Conservation (phyloP, 2,797 vertebrate species). For the Leuciscus waleckii region DNA sequence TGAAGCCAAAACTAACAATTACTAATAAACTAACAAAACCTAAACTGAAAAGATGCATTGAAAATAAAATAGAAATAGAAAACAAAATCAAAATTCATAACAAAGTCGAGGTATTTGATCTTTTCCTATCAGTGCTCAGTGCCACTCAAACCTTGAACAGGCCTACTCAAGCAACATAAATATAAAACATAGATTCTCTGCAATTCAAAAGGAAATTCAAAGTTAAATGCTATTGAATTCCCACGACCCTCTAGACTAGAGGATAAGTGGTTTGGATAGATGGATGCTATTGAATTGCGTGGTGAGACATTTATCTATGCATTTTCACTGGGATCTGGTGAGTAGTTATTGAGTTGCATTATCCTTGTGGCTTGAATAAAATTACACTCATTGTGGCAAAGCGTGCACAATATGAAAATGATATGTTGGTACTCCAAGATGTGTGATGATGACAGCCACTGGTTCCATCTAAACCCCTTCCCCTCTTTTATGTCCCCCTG, state of each 20-base stretch:
- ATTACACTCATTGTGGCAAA: conserved; percentile 15
- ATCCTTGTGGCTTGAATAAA: conserved; percentile 15
- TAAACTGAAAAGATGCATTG: neutral
- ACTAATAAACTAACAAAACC: neutral
- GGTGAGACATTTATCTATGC: neutral
- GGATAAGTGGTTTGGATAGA: neutral
- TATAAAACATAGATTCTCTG: neutral
- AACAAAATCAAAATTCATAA: neutral
- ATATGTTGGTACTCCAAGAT: neutral
- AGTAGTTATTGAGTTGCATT: conserved; percentile 4
- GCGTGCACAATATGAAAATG: neutral
- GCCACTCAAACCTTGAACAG: neutral
- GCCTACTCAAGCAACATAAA: neutral
- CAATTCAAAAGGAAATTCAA: neutral
- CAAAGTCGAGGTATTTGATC: neutral
- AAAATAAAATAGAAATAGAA: neutral
- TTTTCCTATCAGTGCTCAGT: neutral
- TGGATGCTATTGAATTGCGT: neutral
- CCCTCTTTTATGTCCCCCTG: conserved; percentile 10
- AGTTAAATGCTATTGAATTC: neutral
- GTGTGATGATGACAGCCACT: conserved; percentile 3
- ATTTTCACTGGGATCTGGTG: neutral
- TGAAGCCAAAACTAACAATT: neutral
- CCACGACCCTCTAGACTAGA: neutral
- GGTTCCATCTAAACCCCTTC: neutral